Evolutionary conservation across 2,888 invertebrate species (phyloP).

Genomic region (Myopa testacea): DNA sequence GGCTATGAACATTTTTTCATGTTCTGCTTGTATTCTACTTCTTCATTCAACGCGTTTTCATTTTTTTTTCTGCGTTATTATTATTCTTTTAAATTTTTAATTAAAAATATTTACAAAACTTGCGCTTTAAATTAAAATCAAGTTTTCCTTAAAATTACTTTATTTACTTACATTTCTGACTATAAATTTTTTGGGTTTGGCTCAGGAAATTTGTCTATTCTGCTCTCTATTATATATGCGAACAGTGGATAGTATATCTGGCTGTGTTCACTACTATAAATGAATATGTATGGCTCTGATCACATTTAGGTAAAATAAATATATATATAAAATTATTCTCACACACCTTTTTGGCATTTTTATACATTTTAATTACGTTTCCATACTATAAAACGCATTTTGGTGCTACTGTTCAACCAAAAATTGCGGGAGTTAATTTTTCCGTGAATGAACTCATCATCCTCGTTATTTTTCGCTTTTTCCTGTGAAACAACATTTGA

Average conservation of each 20-base stretch:
- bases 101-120: slow-evolving; percentile 25
- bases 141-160: slow-evolving; percentile 24
- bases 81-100: slow-evolving; percentile 44
- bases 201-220: slow-evolving; percentile 48
- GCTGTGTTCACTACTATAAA: too few relatives aligned
- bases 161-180: slow-evolving; percentile 53
- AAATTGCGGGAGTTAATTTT: too few relatives aligned
- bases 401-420: too few relatives aligned
- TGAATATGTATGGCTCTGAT: too few relatives aligned
- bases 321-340: too few relatives aligned
- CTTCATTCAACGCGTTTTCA: slow-evolving; percentile 17
- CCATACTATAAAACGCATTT: too few relatives aligned
- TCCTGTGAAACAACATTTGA: too few relatives aligned
- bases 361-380: too few relatives aligned
- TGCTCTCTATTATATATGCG: slow-evolving; percentile 30
- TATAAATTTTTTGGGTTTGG: slow-evolving; percentile 59
- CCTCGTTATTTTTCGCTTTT: too few relatives aligned
- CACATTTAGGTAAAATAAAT: too few relatives aligned
- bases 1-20: slow-evolving; percentile 41
- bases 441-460: too few relatives aligned
- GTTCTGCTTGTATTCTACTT: slow-evolving; percentile 38
- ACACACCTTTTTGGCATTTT: too few relatives aligned
- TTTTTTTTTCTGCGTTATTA: slow-evolving; percentile 60
- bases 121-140: background rate
- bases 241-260: background rate